phyloP scores from a whole-genome alignment of 2,797 vertebrate genomes.

The Lutjanus campechanus region DNA sequence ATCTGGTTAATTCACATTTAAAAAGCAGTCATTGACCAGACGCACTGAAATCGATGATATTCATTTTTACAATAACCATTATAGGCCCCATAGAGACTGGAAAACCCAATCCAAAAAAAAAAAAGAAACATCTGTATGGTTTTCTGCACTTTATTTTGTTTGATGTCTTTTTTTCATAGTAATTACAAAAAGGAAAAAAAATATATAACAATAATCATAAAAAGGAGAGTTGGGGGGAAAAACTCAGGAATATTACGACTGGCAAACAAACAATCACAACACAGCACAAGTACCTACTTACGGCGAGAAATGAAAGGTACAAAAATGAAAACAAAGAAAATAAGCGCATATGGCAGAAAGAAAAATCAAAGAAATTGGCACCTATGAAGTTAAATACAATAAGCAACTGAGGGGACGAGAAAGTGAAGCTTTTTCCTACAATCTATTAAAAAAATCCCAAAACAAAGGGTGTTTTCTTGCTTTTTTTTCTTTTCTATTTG shows the following conservation, averaged over 20 bases:
- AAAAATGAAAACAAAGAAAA: conserved; percentile 76
- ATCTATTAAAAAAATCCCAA: conserved; percentile 86
- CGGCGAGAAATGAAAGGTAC: conserved; percentile 94
- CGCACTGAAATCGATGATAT: conserved; percentile 94
- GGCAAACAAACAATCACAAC: conserved; percentile 99
- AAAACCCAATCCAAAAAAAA: conserved; percentile 91
- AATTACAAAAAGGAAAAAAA: conserved; percentile 92
- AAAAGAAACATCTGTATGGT: conserved; percentile 89
- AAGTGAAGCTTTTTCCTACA: conserved; percentile 92
- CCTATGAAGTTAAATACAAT: conserved; percentile 95
- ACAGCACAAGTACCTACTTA: conserved; percentile 97
- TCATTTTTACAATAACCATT: conserved; percentile 94
- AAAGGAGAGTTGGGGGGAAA: conserved; percentile 72
- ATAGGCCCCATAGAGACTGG: conserved; percentile 94
- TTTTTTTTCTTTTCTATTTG: conserved; percentile 77
- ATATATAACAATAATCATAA: conserved; percentile 93
- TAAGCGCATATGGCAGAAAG: conserved; percentile 75
- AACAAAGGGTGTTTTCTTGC: conserved; percentile 87
- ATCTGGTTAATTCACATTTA: conserved; percentile 99
- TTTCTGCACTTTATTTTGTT: conserved; percentile 87
- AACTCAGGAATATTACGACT: conserved; percentile 90
- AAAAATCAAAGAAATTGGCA: conserved; percentile 85
- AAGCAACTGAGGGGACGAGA: conserved; percentile 91
- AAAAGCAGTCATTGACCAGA: conserved; percentile 98
- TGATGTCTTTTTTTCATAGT: conserved; percentile 87